Percentiles rank a stretch among this genome's conserved stretches.
phyloP scores from a whole-genome alignment of 2,888 invertebrate species.

The Platynereis dumerilii region DNA sequence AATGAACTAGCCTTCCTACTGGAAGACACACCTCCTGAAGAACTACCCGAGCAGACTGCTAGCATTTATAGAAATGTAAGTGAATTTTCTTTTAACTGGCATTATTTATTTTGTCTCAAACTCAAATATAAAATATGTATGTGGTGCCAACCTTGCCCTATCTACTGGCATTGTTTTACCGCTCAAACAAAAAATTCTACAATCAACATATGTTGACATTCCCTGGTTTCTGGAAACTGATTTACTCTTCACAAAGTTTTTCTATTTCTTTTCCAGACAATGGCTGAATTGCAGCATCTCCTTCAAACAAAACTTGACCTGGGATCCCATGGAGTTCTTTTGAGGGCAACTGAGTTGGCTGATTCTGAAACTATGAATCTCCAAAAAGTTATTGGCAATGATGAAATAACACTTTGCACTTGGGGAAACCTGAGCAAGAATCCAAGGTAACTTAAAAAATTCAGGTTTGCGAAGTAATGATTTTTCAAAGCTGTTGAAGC shows the following conservation, averaged over 20 bases:
- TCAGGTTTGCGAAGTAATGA: too few relatives aligned
- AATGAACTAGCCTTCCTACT: constrained; percentile 50
- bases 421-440: constrained; percentile 64
- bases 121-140: too few relatives aligned
- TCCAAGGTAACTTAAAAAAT: constrained; percentile 49
- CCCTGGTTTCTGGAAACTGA: too few relatives aligned
- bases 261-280: constrained; percentile 45
- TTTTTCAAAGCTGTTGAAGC: too few relatives aligned
- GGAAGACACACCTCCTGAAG: constrained; percentile 45
- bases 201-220: too few relatives aligned
- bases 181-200: too few relatives aligned
- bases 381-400: constrained; percentile 50
- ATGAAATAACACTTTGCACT: constrained; percentile 53
- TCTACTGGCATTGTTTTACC: too few relatives aligned
- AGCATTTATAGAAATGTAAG: constrained; percentile 31
- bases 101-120: background rate
- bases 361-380: constrained; percentile 60
- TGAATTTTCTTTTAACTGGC: background rate
- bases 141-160: too few relatives aligned
- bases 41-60: constrained; percentile 35
- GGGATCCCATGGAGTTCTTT: constrained; percentile 52
- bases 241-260: too few relatives aligned
- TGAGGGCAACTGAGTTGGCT: constrained; percentile 50
- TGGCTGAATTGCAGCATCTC: constrained; percentile 53
- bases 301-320: constrained; percentile 56